Evolutionary conservation across 2,888 invertebrate species (phyloP).

Genomic region (Cephus sareptanus): DNA sequence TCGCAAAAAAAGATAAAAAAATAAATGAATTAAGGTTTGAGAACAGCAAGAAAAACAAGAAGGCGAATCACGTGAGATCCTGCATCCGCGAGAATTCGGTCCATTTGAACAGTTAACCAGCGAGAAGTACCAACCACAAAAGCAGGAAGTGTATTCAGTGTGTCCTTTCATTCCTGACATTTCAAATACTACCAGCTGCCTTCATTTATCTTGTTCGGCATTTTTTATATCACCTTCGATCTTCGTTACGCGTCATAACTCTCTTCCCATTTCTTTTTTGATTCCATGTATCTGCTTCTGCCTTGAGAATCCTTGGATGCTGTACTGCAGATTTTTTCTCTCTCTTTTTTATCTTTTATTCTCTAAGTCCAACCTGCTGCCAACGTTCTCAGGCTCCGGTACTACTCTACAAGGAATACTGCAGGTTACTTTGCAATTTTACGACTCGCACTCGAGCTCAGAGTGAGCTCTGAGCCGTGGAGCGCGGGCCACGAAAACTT

Average conservation of each 20-base stretch:
- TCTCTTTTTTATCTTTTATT: background rate
- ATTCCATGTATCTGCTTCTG: background rate
- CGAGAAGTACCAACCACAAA: slow-evolving; percentile 12
- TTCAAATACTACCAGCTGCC: slow-evolving; percentile 19
- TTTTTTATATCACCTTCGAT: slow-evolving; percentile 7
- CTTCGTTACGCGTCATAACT: background rate
- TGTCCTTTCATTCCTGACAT: slow-evolving; percentile 38
- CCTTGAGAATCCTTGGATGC: background rate
- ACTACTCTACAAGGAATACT: slow-evolving; percentile 25
- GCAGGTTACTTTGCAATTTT: slow-evolving; percentile 10
- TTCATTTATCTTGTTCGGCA: slow-evolving; percentile 43
- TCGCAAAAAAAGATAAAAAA: background rate
- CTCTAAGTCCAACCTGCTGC: background rate
- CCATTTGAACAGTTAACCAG: background rate
- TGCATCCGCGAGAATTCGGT: background rate
- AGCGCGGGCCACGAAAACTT: slow-evolving; percentile 25
- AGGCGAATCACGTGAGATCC: background rate
- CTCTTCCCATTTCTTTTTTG: background rate
- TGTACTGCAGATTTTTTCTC: slow-evolving; percentile 17
- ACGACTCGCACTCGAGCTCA: slow-evolving; percentile 2
- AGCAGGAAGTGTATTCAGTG: slow-evolving; percentile 42
- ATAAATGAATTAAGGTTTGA: background rate
- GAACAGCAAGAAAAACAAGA: background rate
- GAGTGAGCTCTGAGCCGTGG: background rate
- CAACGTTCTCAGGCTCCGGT: slow-evolving; percentile 16